Base-by-base conservation (phyloP, 2,888 invertebrate genomes). In the Iphiclides podalirius region DNA sequence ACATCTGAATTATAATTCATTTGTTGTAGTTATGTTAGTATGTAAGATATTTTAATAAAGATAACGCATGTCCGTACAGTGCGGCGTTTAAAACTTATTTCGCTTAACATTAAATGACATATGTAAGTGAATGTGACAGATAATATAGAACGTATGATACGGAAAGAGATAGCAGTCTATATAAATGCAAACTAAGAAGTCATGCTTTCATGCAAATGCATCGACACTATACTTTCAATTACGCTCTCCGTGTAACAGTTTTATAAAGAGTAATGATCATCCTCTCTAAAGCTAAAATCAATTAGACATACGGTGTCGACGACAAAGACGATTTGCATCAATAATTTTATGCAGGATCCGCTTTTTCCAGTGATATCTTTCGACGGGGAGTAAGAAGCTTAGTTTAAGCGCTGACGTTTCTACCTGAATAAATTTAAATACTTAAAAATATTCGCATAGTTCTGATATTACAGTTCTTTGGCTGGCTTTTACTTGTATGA, bases 391-490 rank as follows among this genome's bases (percentile, higher is more conserved):
- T 37, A 52, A 55, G 53, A 42, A 54, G 55, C 57, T 57, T 43
- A 56, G 57, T 53, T 53, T 56, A 50, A 55, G 42, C 31, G 49
- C 48, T 38, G 34, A 20, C 47, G 42, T 38, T 58, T 60, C 55
- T 55, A 47, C 39, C 52, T 53, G 63, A 63, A 60, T 63, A 57
- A 55, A 60, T 63, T 60, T 59, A 47, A 63, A 61, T 61, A 58
- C 41, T 53, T 55, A 54, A 59, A 42, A 36, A 20, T 42, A 12
- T 31, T 37, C 34, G 26, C 17, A 12, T 42, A n/a, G n/a, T n/a
- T 14, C 20, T 11, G 36, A 14, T 37, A 37, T 33, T 11, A 31
- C 36, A 9, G 11, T 20, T 6, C 14, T 41, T 41, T 36, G 4
- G 13, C 17, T 14, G 17, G 17, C 16, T 26, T n/a, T 28, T 26